Base-by-base conservation (phyloP, 1,140 invertebrate genomes). In the Aphaenogaster rudis region DNA sequence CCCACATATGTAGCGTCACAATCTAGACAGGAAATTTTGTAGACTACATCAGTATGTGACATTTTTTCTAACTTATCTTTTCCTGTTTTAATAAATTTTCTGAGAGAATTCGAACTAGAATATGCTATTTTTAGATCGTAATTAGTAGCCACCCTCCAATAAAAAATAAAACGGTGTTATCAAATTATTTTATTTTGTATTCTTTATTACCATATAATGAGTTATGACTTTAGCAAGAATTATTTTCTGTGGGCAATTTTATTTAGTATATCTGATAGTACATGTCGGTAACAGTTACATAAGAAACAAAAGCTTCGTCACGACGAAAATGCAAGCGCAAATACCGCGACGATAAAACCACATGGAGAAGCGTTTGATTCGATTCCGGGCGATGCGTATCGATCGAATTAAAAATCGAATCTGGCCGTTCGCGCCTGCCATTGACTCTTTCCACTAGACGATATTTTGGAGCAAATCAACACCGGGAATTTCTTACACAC, bases 401-500 rank as follows among this genome's bases (percentile, higher is more conserved):
- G 54, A 76, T 84, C 80, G 80, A 84, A 84, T 84, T 84, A 84
- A 84, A 82, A 84, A 61, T 84, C 69, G 69, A 84, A n/a, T 61
- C 42, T 28, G 3, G 4, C 17, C 1, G 54, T 45, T 84, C 28
- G 52, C 67, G 54, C 54, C 11, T 57, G 33, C 3, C 28, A 39
- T 42, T 21, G 57, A 84, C 17, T 3, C 8, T 39, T 63, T 50
- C 42, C 45, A 61, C 42, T 61, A 11, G 17, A 28, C 28, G 28
- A 82, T 82, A 82, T 74, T 84, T 74, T 28, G 28, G 13, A 21
- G 13, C 69, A 2, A 36, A 36, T 59, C 80, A 74, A 39, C 17
- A 42, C 39, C 33, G 54, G 4, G 13, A 28, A 76, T 50, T 48
- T 7, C 33, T 76, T 33, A 3, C 21, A 21, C 21, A 21, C 33